Evolutionary conservation across 2,888 invertebrate species (phyloP), one percentile per base, ranked within the genome.

Genomic region (Protophormia terraenovae): DNA sequence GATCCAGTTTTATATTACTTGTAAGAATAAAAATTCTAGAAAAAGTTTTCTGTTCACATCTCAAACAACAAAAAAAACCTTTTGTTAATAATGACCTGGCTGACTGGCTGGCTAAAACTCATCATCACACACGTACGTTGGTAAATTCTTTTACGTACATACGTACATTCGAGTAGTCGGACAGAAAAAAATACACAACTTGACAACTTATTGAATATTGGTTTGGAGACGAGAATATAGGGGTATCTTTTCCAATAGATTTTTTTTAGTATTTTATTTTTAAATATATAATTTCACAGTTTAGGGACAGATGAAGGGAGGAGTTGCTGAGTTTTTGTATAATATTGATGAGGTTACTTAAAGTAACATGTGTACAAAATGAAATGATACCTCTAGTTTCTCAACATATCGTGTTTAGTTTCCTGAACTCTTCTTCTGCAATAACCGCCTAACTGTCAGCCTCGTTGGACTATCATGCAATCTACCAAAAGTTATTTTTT

Each of bases 311-410:
- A 22, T 3, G 50, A 35, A 12, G 45, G 50, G 19, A 16, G 47
- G 3, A 50, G 22, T 8, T 14, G 41, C 1, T 27, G 4, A 27
- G 60, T 50, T 22, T 47, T 24, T 73, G 24, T 14, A 62, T 55
- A 29, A 41, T 62, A 62, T 62, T 62, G 78, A 78, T 71, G 47
- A 47, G 69, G 78, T 78, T 78, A 78, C 78, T 71, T 69, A 69
- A 10, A 62, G 78, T 78, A 71, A 71, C 78, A 78, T 78, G 78
- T 78, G 78, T 69, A 50, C 60, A 50, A 67, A 77, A 71, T 71
- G 12, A 62, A 71, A 47, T 71, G 50, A 78, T 71, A 71, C 69
- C 27, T 60, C 53, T 53, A n/a, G n/a, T n/a, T 76, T 76, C 55
- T 55, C 41, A 64, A 76, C 32, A 64, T 41, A 55, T 66, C 29